Base-by-base conservation (phyloP, 2,888 invertebrate genomes). In the Hydroisotoma schaefferi region DNA sequence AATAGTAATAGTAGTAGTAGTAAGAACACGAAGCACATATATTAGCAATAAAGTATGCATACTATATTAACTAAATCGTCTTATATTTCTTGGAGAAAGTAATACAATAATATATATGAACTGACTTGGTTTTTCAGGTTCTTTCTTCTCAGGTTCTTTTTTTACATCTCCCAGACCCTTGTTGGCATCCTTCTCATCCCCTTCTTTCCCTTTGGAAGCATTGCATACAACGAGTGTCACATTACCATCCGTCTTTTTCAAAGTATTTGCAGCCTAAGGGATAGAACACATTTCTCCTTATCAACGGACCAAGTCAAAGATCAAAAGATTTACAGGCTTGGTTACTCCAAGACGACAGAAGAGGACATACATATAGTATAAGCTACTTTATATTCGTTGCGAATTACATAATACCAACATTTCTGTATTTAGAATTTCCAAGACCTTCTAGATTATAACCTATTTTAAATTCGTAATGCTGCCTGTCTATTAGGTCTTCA, bases 161-260 rank as follows among this genome's bases (percentile, higher is more conserved):
- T 69, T 66, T 44, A 68, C 68, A 56, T 75, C 46, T 2, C 5
- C 20, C 5, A 5, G 27, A 20, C n/a, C n/a, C 12, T 49, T 18
- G n/a, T 8, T 27, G 26, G 18, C 23, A 47, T 8, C 77, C 69
- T 82, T 80, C 44, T 79, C 78, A 26, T 67, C 67, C 20, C 79
- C 78, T 6, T 84, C 81, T 69, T 85, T 82, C 73, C 87, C 87
- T 78, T 88, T 87, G 74, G 87, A 87, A 0, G 92, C 89, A 76
- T 89, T 91, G 71, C 90, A 88, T 15, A 92, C 87, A 0, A 90
- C 87, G 64, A 93, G 78, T 23, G 86, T 84, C 5, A 93, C 89
- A 15, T 91, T 83, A 12, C 93, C 93, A 76, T 93, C 91, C 0
- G 90, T 87, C 74, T 90, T 86, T 76, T 92, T 93, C 57, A 94